These are phyloP conservation scores for Aythya baeri DNA, from an alignment of 2,113 vertebrate species.

Conservation along the genomic window DNA sequence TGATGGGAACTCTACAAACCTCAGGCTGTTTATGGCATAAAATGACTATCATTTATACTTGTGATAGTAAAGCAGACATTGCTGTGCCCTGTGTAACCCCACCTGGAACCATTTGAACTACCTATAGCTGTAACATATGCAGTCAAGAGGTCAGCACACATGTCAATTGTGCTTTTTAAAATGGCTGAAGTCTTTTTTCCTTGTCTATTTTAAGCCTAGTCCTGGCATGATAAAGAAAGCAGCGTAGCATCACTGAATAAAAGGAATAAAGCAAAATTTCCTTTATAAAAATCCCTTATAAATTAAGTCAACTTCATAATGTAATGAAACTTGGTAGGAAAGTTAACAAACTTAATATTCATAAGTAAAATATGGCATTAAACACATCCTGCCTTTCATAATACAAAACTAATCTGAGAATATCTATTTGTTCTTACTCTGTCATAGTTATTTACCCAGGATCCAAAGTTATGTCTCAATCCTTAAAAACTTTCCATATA, in stretches of 20 bases:
- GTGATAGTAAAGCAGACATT: constrained; percentile 64
- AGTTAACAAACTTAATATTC: background rate
- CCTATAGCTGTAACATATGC: background rate
- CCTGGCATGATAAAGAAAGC: background rate
- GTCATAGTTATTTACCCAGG: background rate
- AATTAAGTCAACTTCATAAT: background rate
- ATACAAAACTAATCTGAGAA: background rate
- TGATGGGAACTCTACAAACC: constrained; percentile 44
- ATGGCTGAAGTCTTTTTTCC: background rate
- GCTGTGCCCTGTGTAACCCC: constrained; percentile 37
- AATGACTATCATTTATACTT: constrained; percentile 49
- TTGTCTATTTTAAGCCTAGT: constrained; percentile 13
- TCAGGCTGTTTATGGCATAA: constrained; percentile 64
- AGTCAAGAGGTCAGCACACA: constrained; percentile 22
- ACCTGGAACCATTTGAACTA: constrained; percentile 53
- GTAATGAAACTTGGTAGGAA: background rate
- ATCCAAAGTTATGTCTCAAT: background rate
- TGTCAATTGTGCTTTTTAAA: background rate
- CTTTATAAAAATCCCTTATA: background rate
- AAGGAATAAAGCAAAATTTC: background rate
- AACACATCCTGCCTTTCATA: background rate
- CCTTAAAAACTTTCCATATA: background rate
- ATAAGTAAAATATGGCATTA: background rate
- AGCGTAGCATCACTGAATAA: background rate
- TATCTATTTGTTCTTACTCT: background rate